Conservation (phyloP, 1,140 invertebrate species). For the Drosophila equinoxialis region DNA sequence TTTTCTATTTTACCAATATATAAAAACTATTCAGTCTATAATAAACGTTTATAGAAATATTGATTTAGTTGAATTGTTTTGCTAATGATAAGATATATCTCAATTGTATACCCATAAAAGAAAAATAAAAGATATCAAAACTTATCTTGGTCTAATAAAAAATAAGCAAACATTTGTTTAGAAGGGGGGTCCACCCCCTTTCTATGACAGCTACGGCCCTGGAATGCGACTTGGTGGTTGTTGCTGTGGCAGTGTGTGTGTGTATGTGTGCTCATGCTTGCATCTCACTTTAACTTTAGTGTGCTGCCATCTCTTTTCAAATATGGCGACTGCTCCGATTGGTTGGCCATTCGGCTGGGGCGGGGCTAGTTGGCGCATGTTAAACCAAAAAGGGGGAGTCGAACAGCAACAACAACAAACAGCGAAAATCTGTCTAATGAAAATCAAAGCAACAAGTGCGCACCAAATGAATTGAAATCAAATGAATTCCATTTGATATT, state of each 20-base stretch:
- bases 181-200: not conserved
- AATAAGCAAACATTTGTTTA: not conserved
- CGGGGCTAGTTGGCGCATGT: slow-evolving; percentile 24
- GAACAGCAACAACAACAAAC: not conserved
- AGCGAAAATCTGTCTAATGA: slow-evolving; percentile 38
- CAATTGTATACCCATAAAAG: not conserved
- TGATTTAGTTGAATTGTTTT: not conserved
- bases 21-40: not conserved
- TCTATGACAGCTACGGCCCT: not conserved
- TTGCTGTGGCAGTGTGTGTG: slow-evolving; percentile 30
- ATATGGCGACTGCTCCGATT: slow-evolving; percentile 70
- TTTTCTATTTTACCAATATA: too few species aligned
- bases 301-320: slow-evolving; percentile 64
- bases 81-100: not conserved
- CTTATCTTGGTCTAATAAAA: not conserved
- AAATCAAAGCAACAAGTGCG: slow-evolving; percentile 70
- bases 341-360: slow-evolving; percentile 43
- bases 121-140: not conserved
- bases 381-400: slow-evolving; percentile 17
- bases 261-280: slow-evolving; percentile 14
- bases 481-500: slow-evolving; percentile 32
- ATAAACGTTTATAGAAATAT: not conserved
- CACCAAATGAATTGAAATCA: slow-evolving; percentile 42
- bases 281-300: slow-evolving; percentile 10
- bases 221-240: slow-evolving; percentile 41